These are phyloP conservation scores for Delphinus delphis DNA, from an alignment of 2,113 vertebrate species.

Conservation along the genomic window DNA sequence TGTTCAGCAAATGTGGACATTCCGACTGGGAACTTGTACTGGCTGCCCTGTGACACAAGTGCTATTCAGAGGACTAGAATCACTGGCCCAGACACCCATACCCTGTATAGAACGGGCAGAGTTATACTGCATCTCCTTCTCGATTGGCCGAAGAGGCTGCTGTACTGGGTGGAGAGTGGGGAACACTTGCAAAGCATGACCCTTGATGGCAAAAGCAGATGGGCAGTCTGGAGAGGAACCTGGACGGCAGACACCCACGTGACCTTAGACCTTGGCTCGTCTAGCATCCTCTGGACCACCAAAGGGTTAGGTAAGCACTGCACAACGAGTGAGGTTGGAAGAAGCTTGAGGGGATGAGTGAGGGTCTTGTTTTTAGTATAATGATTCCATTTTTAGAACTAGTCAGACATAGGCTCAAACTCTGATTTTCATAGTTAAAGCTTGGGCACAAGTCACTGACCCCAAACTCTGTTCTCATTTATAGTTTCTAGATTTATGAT, in stretches of 20 bases:
- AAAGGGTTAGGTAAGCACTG: conserved; percentile 79
- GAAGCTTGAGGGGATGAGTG: neutral
- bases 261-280: conserved; percentile 85
- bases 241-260: conserved; percentile 76
- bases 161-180: conserved; percentile 88
- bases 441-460: neutral
- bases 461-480: neutral
- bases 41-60: conserved; percentile 88
- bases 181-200: conserved; percentile 85
- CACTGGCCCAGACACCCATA: conserved; percentile 13
- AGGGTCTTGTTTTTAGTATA: neutral
- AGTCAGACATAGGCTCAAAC: neutral
- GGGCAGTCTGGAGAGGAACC: conserved; percentile 81
- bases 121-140: conserved; percentile 85
- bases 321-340: too few species aligned
- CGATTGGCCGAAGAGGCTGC: conserved; percentile 85
- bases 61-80: conserved; percentile 81
- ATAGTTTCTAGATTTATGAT: neutral
- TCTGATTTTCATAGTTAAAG: neutral
- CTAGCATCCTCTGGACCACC: conserved; percentile 89
- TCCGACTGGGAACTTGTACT: conserved; percentile 86
- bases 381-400: neutral
- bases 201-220: conserved; percentile 79
- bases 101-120: conserved; percentile 83
- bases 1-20: conserved; percentile 89